Evolutionary conservation across 1,140 invertebrate species (phyloP).

Genomic region (Pomacea maculata): DNA sequence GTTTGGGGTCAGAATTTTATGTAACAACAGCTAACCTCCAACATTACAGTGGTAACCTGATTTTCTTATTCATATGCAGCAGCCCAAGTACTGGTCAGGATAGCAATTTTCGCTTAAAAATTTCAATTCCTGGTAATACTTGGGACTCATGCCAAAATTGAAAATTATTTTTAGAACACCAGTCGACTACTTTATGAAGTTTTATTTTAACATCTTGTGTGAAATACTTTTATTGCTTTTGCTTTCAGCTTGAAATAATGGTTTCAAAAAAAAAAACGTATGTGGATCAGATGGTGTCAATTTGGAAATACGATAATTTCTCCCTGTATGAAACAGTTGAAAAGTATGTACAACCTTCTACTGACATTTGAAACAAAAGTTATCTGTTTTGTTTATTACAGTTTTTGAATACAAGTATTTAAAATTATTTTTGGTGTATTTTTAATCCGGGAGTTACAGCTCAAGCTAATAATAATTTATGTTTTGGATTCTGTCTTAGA

Average conservation of each 20-base stretch:
- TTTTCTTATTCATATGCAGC: too few relatives aligned
- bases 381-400: constrained; percentile 9
- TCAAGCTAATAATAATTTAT: too few relatives aligned
- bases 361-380: background rate
- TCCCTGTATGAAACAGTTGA: constrained; percentile 35
- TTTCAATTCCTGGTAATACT: too few relatives aligned
- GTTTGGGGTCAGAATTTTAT: too few relatives aligned
- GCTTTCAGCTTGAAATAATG: constrained; percentile 43
- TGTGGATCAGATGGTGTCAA: constrained; percentile 29
- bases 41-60: too few relatives aligned
- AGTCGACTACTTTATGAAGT: background rate
- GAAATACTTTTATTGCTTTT: constrained; percentile 18
- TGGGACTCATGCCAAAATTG: too few relatives aligned
- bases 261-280: constrained; percentile 25
- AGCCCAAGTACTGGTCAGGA: too few relatives aligned
- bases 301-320: constrained; percentile 48
- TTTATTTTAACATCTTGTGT: background rate
- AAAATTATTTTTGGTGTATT: background rate
- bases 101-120: too few relatives aligned
- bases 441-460: background rate
- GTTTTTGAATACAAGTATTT: background rate
- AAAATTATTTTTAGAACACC: too few relatives aligned
- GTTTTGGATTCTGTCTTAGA: too few relatives aligned
- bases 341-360: constrained; percentile 37
- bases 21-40: too few relatives aligned